Percentiles rank a stretch among this genome's conserved stretches.
Evolutionary conservation across 2,113 vertebrate genomes (phyloP).

Genomic region (Bos javanicus): DNA sequence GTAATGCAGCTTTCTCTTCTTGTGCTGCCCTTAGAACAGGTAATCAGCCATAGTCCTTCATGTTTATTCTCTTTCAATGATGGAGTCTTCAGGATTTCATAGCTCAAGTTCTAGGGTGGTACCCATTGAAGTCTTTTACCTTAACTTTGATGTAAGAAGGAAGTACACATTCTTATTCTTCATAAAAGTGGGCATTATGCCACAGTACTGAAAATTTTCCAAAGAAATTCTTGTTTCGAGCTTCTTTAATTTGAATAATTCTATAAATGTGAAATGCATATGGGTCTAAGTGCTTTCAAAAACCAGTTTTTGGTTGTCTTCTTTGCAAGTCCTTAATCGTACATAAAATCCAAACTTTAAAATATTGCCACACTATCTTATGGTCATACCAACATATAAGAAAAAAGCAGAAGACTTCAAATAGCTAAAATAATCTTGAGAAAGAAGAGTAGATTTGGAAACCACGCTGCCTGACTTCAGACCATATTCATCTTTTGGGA

Average conservation of each 20-base stretch:
- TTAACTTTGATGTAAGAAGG: not conserved
- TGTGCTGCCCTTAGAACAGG: not conserved
- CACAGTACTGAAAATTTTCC: not conserved
- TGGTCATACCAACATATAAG: not conserved
- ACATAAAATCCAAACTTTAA: not conserved
- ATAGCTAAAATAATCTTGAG: not conserved
- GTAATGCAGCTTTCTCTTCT: not conserved
- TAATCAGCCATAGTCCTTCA: not conserved
- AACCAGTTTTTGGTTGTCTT: not conserved
- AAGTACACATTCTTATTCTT: not conserved
- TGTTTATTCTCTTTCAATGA: not conserved
- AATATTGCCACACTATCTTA: not conserved
- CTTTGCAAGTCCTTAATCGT: not conserved
- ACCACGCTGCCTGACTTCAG: accelerated
- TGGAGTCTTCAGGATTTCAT: not conserved
- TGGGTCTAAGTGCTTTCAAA: not conserved
- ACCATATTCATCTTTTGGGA: not conserved
- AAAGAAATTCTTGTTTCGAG: not conserved
- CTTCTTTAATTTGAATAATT: not conserved
- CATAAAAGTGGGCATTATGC: not conserved
- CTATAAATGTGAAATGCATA: not conserved
- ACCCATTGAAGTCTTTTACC: not conserved
- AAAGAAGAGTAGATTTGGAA: not conserved
- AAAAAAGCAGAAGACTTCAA: not conserved
- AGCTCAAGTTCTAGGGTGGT: not conserved